A percentile compares a stretch with the other conserved stretches of the same genome.
Evolutionary conservation across 2,113 vertebrate genomes (phyloP).

Genomic region (Neoarius graeffei): DNA sequence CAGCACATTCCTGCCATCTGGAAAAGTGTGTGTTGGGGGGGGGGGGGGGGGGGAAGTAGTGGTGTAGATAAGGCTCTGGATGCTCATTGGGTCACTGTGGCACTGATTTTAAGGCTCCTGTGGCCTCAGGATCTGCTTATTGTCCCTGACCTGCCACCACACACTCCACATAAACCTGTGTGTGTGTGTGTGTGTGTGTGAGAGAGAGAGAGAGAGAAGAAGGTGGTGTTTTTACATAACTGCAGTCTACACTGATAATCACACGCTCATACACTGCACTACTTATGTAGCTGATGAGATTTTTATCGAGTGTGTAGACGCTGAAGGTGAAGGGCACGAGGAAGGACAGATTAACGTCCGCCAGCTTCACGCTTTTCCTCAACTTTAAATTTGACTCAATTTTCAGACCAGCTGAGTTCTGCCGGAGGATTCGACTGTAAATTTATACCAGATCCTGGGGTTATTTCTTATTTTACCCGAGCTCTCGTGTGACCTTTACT

Average conservation of each 20-base stretch:
- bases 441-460: no score
- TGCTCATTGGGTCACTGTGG: conserved; percentile 65
- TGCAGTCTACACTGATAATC: no score
- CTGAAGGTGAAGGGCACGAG: background rate
- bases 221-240: background rate
- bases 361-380: background rate
- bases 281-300: background rate
- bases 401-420: background rate
- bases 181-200: no score
- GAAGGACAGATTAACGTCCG: background rate
- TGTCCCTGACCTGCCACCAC: conserved; percentile 50
- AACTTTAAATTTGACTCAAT: background rate
- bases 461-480: no score
- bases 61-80: conserved; percentile 60
- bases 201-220: background rate
- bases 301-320: background rate
- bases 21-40: conserved; percentile 45
- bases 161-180: conserved; percentile 55
- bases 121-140: conserved; percentile 44
- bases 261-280: background rate
- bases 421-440: no score
- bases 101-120: conserved; percentile 53
- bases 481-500: no score
- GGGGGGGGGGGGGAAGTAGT: conserved; percentile 48
- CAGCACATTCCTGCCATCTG: conserved; percentile 71